Percentiles rank a stretch among this genome's conserved stretches.
phyloP scores from a whole-genome alignment of 2,888 invertebrate genomes.

The Encarsia formosa region DNA sequence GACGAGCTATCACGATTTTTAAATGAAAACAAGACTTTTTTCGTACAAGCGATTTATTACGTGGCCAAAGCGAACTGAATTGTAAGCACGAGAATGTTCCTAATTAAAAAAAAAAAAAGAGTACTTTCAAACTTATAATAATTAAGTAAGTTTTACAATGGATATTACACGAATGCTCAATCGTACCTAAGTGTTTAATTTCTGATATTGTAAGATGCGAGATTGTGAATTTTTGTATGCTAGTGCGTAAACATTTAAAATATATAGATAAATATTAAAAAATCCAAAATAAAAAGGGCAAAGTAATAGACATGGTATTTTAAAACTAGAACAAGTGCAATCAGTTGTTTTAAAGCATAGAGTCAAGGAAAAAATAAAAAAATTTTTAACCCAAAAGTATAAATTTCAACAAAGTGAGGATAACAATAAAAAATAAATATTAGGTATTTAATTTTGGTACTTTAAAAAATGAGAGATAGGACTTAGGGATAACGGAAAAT shows the following conservation, averaged over 20 bases:
- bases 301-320: neutral
- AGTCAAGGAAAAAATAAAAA: too few relatives aligned
- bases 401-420: neutral
- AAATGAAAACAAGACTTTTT: conserved; percentile 17
- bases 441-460: conserved; percentile 1
- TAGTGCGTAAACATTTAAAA: conserved; percentile 19
- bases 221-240: conserved; percentile 14
- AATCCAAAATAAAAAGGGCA: neutral
- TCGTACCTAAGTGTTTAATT: conserved; percentile 24
- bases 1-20: neutral
- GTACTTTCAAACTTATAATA: conserved; percentile 25
- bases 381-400: conserved; percentile 3
- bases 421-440: neutral
- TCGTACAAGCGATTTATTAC: conserved; percentile 14
- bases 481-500: conserved; percentile 32
- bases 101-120: too few relatives aligned
- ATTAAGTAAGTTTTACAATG: conserved; percentile 21
- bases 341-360: conserved; percentile 13
- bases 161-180: conserved; percentile 20
- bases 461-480: conserved; percentile 21
- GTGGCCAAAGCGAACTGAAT: conserved; percentile 24
- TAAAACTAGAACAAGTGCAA: conserved; percentile 25
- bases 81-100: conserved; percentile 25
- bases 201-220: conserved; percentile 12
- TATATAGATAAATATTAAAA: neutral